A percentile compares a stretch with the other conserved stretches of the same genome.
Evolutionary conservation across 64 coral and sea anemone species (phyloP).

Genomic region (Platygyra sinensis): DNA sequence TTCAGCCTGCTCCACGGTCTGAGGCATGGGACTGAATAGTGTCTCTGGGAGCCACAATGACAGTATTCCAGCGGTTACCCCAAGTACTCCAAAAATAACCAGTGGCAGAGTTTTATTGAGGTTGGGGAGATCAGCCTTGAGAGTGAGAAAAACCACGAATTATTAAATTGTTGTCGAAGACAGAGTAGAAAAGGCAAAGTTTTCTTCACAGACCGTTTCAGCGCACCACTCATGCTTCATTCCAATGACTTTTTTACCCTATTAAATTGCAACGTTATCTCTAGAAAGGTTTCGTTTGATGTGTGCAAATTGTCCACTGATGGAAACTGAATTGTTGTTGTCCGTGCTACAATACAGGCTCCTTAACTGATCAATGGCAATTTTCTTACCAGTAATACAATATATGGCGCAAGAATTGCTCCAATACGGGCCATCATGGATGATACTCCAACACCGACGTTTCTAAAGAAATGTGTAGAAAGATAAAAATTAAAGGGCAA

Average conservation of each 20-base stretch:
- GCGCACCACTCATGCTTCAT: no score
- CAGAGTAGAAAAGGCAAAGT: no score
- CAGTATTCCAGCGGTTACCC: constrained; percentile 6
- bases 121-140: constrained; percentile 69
- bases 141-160: neutral
- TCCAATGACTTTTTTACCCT: no score
- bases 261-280: no score
- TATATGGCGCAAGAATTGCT: neutral
- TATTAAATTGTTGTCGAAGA: no score
- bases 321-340: no score
- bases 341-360: no score
- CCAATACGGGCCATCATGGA: constrained; percentile 33
- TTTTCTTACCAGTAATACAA: constrained; percentile 5
- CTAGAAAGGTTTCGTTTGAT: no score
- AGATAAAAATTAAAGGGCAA: neutral
- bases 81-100: constrained; percentile 32
- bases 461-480: neutral
- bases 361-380: no score
- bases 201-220: no score
- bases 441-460: neutral
- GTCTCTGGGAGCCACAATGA: constrained; percentile 52
- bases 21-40: constrained; percentile 59
- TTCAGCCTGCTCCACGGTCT: constrained; percentile 66
- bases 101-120: constrained; percentile 66
- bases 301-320: no score